Evolutionary conservation across 2,797 vertebrate species (phyloP).

Genomic region (Lagorchestes hirsutus): DNA sequence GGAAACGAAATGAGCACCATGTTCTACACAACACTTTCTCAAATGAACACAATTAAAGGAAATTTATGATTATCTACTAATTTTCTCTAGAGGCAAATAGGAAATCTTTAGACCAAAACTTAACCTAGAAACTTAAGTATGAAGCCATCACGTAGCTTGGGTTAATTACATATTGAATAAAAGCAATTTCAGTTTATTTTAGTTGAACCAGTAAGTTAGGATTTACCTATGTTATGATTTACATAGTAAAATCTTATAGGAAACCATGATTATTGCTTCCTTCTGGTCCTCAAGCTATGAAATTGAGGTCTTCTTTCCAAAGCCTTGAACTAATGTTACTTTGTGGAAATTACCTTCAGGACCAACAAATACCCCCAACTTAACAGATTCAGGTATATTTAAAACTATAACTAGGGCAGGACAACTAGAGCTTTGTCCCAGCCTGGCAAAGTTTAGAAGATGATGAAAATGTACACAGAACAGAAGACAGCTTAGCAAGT

Average conservation of each 20-base stretch:
- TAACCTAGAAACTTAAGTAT: constrained; percentile 50
- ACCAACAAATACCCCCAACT: not conserved
- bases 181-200: constrained; percentile 61
- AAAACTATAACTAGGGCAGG: not conserved
- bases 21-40: constrained; percentile 50
- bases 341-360: constrained; percentile 11
- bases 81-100: constrained; percentile 53
- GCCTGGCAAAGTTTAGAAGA: not conserved
- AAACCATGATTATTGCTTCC: constrained; percentile 32
- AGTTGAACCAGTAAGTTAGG: constrained; percentile 29
- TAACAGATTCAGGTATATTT: not conserved
- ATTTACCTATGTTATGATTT: constrained; percentile 39
- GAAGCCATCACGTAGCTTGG: constrained; percentile 43
- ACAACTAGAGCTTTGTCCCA: not conserved
- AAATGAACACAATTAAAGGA: constrained; percentile 71
- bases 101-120: constrained; percentile 65
- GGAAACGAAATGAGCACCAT: not conserved
- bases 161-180: constrained; percentile 58
- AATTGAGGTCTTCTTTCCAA: constrained; percentile 16
- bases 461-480: not conserved
- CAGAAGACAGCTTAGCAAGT: not conserved
- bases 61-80: constrained; percentile 68
- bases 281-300: constrained; percentile 30
- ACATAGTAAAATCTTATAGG: constrained; percentile 13
- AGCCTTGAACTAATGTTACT: constrained; percentile 33